Base-by-base conservation (phyloP, 2,888 invertebrate species). In the Drosophila paramelanica region DNA sequence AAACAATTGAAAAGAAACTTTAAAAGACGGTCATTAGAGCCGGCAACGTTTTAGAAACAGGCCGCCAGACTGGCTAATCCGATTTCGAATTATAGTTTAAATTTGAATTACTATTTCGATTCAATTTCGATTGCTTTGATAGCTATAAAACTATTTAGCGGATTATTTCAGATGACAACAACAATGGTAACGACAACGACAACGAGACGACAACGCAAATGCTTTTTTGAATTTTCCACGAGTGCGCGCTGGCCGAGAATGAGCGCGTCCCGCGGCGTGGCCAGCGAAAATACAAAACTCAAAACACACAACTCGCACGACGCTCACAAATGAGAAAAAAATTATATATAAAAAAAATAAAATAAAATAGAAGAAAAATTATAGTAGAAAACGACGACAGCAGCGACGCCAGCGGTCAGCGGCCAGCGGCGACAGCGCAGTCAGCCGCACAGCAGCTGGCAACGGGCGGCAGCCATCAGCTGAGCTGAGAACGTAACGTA, bases 211-310 rank as follows among this genome's bases (percentile, higher is more conserved):
- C 5, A 50, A 31, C 52, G 57, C 41, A 42, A 73, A 69, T 46
- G 74, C 45, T 70, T 56, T 47, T 81, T 79, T 49, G 72, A 86
- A 74, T 81, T 86, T 86, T 83, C 81, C 81, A 86, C 83, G 68
- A 86, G 72, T 77, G 79, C 79, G 74, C 83, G 82, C 76, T 72
- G 76, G 58, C 67, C 71, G 82, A 78, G 80, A 85, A 80, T 83
- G 86, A 85, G 85, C 79, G 83, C 81, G 84, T 79, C 81, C 80
- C 78, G 80, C 78, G 83, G 78, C 83, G 73, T 80, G 82, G 83
- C 75, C 80, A 78, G 79, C 82, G 73, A 85, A 85, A 84, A 75
- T 73, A 82, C 76, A 76, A 58, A 70, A 76, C 38, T 39, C 60
- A 73, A 77, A 68, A 69, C 67, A 69, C 73, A 77, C 65, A 81